phyloP scores from a whole-genome alignment of 2,113 vertebrate species.

The Crotalus helleri region DNA sequence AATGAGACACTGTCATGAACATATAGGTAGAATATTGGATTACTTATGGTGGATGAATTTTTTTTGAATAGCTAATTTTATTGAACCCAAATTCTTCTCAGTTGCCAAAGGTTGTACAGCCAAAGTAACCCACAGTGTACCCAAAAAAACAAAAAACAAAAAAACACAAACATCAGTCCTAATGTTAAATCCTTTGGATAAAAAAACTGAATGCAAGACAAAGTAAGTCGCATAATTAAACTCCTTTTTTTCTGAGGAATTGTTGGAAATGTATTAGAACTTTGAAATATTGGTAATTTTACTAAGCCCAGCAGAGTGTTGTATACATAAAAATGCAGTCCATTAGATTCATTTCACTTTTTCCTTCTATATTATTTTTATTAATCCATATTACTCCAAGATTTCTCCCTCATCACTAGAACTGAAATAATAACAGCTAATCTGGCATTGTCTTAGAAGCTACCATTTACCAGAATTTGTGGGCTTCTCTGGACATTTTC shows the following conservation, averaged over 20 bases:
- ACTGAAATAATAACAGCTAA: not conserved
- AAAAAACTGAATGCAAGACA: not conserved
- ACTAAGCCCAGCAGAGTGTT: not conserved
- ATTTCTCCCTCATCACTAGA: not conserved
- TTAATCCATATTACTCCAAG: not conserved
- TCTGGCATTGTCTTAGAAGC: constrained; percentile 6
- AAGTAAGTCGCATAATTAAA: not conserved
- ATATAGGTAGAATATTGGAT: not conserved
- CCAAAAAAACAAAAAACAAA: too few relatives aligned
- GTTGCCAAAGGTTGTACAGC: not conserved
- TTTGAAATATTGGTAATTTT: not conserved
- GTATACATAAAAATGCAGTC: not conserved
- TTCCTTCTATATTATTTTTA: not conserved
- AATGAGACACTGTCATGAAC: not conserved
- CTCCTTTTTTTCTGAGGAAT: not conserved
- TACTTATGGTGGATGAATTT: not conserved
- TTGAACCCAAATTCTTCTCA: not conserved
- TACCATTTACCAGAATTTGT: constrained; percentile 48
- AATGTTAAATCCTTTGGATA: not conserved
- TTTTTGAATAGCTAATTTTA: not conserved
- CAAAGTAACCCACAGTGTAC: not conserved
- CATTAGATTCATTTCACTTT: not conserved
- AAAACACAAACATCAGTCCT: not conserved
- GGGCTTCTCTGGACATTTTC: constrained; percentile 51
- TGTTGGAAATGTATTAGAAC: not conserved